Conservation (phyloP, 2,113 vertebrate species). For the Chauna torquata region DNA sequence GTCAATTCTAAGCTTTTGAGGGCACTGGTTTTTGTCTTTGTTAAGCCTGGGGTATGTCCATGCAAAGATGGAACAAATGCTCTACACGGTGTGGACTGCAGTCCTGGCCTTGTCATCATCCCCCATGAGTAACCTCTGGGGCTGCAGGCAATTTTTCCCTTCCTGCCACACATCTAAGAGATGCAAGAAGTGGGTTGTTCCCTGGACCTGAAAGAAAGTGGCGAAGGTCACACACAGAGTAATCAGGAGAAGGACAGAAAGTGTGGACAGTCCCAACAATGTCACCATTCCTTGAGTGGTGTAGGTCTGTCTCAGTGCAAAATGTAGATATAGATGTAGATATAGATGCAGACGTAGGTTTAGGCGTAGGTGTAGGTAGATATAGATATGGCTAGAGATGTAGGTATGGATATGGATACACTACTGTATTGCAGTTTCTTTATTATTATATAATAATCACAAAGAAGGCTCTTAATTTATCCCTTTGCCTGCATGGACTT, state of each 20-base stretch:
- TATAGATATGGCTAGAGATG: not conserved
- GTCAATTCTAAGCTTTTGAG: not conserved
- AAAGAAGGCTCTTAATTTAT: not conserved
- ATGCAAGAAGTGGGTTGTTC: not conserved
- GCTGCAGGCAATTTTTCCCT: not conserved
- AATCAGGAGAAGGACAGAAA: not conserved
- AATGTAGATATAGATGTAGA: rapidly evolving
- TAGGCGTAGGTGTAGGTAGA: too few species aligned
- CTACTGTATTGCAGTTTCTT: rapidly evolving
- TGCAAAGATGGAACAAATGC: not conserved
- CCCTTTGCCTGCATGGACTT: not conserved
- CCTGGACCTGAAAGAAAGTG: not conserved
- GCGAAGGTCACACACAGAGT: not conserved
- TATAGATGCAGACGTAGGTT: too few species aligned
- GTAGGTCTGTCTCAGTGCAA: not conserved
- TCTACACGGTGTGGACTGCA: too few species aligned
- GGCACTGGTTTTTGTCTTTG: not conserved
- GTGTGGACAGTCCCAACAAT: not conserved
- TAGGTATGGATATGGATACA: not conserved
- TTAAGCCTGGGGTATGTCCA: not conserved
- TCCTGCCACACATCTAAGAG: not conserved
- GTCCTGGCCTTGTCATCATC: rapidly evolving
- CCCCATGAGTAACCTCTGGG: too few species aligned
- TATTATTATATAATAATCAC: not conserved
- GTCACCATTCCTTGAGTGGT: not conserved